phyloP scores from a whole-genome alignment of 2,888 invertebrate genomes.

The Lysandra coridon region DNA sequence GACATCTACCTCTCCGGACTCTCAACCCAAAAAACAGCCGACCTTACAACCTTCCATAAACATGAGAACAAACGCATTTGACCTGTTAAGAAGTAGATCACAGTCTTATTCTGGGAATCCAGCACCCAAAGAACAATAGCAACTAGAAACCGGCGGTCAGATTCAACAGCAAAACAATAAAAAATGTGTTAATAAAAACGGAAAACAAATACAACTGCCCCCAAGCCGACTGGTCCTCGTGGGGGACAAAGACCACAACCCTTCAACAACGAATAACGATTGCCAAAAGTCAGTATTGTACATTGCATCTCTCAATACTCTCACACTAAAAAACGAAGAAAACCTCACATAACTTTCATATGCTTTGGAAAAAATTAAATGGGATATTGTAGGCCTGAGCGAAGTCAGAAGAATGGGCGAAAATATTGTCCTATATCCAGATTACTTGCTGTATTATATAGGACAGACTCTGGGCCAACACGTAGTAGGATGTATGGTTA shows the following conservation, averaged over 20 bases:
- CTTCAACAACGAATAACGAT: slow-evolving; percentile 32
- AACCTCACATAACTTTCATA: slow-evolving; percentile 12
- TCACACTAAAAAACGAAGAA: slow-evolving; percentile 41
- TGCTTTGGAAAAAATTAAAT: slow-evolving; percentile 38
- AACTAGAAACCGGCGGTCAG: no score
- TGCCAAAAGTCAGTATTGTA: slow-evolving; percentile 15
- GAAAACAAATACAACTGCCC: not conserved
- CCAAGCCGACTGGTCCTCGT: slow-evolving; percentile 36
- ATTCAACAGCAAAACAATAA: no score
- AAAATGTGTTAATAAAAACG: no score
- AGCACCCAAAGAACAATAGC: no score
- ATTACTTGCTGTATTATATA: slow-evolving; percentile 41
- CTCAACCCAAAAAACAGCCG: no score
- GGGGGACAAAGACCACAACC: slow-evolving; percentile 36
- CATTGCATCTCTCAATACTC: slow-evolving; percentile 37
- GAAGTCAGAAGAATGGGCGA: slow-evolving; percentile 40
- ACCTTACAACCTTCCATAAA: no score
- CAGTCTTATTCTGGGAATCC: no score
- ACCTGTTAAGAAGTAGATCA: no score
- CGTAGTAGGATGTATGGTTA: slow-evolving; percentile 36
- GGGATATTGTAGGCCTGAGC: slow-evolving; percentile 39
- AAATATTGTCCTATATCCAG: slow-evolving; percentile 36
- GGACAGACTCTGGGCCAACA: slow-evolving; percentile 38
- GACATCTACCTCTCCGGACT: no score
- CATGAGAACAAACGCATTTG: no score